Evolutionary conservation across 2,113 vertebrate genomes (phyloP).

Genomic region (Cheirogaleus medius): DNA sequence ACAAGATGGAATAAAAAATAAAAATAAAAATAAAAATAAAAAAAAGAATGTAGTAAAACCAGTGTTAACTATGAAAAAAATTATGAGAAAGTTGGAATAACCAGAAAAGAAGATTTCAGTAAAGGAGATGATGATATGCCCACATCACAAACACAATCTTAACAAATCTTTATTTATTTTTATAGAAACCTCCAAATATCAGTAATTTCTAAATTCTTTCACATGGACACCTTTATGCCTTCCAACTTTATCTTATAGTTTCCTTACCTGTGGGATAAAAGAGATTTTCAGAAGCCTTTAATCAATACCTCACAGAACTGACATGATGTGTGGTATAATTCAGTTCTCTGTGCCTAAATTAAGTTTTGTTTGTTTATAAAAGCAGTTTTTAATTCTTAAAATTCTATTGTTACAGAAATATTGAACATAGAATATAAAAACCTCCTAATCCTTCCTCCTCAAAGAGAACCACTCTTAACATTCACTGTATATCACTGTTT

Average conservation of each 20-base stretch:
- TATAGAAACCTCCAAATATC: not conserved
- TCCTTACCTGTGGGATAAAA: not conserved
- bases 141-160: not conserved
- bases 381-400: slow-evolving; percentile 14
- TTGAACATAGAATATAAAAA: not conserved
- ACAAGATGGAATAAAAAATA: too few species aligned
- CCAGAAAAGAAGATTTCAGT: not conserved
- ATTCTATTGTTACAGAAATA: slow-evolving; percentile 2
- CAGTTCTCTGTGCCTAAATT: not conserved
- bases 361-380: not conserved
- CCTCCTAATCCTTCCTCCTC: not conserved
- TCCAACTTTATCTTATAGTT: not conserved
- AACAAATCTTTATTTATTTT: not conserved
- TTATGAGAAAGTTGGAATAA: slow-evolving; percentile 1
- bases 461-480: not conserved
- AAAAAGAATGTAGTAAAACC: slow-evolving; percentile 33
- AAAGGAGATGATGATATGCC: not conserved
- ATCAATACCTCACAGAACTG: not conserved
- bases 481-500: not conserved
- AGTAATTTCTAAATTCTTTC: not conserved
- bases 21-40: too few species aligned
- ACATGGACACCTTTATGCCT: not conserved
- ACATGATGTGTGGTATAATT: not conserved
- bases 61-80: not conserved
- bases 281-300: not conserved